phyloP scores from a whole-genome alignment of 2,113 vertebrate species.

The Eurystomus gularis region DNA sequence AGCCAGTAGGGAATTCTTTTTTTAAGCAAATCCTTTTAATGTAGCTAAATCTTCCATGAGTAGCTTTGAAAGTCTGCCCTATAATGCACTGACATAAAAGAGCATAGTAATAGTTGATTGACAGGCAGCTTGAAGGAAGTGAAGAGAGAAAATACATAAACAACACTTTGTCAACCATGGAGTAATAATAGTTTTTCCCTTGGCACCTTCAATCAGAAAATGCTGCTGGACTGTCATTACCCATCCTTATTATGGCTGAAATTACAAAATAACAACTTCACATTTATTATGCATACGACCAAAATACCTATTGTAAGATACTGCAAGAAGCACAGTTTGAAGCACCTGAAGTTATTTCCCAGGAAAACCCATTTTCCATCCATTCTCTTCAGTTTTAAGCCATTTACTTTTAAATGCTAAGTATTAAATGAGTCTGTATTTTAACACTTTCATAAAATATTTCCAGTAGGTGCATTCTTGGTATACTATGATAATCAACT shows the following conservation, averaged over 20 bases:
- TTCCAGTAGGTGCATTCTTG: background rate
- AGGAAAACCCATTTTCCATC: background rate
- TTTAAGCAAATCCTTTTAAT: background rate
- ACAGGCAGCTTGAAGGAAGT: background rate
- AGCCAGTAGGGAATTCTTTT: background rate
- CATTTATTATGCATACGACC: background rate
- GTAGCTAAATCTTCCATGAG: background rate
- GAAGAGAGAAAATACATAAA: background rate
- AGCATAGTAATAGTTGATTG: background rate
- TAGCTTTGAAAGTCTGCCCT: background rate
- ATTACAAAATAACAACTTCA: background rate
- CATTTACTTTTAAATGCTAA: background rate
- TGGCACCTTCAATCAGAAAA: background rate
- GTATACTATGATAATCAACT: background rate
- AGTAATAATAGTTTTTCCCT: background rate
- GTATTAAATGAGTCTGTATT: background rate
- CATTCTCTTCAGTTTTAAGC: background rate
- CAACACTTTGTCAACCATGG: background rate
- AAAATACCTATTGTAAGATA: background rate
- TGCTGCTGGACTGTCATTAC: background rate
- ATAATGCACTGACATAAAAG: background rate
- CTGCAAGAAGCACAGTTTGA: background rate
- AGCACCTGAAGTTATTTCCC: background rate
- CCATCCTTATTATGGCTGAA: background rate
- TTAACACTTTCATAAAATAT: background rate